Evolutionary conservation across 2,888 invertebrate species (phyloP), one percentile per base, ranked within the genome.

Genomic region (Tholera decimalis): DNA sequence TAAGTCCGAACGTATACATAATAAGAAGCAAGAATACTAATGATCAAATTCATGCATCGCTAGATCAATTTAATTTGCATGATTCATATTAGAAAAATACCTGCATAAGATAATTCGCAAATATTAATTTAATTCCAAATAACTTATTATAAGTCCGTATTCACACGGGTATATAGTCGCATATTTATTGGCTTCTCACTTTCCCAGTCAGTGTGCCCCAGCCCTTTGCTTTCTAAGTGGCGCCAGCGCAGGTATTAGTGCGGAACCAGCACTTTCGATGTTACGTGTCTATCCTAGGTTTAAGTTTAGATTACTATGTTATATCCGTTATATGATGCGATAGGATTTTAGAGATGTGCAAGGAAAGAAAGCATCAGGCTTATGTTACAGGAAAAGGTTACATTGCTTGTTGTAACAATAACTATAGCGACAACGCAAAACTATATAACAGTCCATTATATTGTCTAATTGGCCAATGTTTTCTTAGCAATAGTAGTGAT

Each of bases 211-310:
- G 67, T 78, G 79, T 72, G 73, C 67, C 44, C 55, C 18, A 66
- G 85, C 89, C 88, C 89, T 88, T 88, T 85, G 86, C 87, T 87
- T 89, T 89, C 89, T 83, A 83, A 82, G 80, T 77, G 78, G 70
- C 80, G 78, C 74, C 77, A 44, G 69, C 72, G 73, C 72, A 68
- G 66, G 85, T 87, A 90, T 87, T 83, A 87, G 89, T 75, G 86
- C 88, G 89, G 88, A 90, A 89, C 87, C 62, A 72, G 62, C 87
- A 88, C 89, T 89, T 89, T 89, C 91, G 79, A 83, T 87, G 75
- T 63, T 73, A 72, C 73, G 47, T 63, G 60, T 28, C 24, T 66
- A 46, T 49, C 53, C 73, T 78, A 60, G 73, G 74, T 43, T 61
- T 55, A 54, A 35, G 58, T 60, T 54, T 61, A 47, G 55, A 57